Conservation (phyloP, 2,888 invertebrate species). For the Pelosia muscerda region DNA sequence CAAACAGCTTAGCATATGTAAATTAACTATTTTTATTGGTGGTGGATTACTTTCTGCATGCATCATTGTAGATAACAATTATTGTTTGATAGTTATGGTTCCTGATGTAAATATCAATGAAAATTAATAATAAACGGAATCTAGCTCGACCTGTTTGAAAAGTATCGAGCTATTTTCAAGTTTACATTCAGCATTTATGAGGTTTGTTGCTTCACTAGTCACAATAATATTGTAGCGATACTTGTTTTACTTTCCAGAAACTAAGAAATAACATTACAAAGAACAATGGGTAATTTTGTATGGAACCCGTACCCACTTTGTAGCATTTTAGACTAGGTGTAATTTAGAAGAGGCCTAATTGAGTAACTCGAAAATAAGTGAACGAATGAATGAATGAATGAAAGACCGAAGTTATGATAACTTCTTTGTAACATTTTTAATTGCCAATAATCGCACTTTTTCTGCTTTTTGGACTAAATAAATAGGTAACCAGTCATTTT, state of each 20-base stretch:
- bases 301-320: too few species aligned
- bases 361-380: too few species aligned
- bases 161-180: constrained; percentile 36
- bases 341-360: too few species aligned
- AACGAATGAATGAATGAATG: too few species aligned
- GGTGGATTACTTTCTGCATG: constrained; percentile 40
- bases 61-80: constrained; percentile 29
- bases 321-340: too few species aligned
- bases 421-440: too few species aligned
- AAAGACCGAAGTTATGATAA: too few species aligned
- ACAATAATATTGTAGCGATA: not conserved
- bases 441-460: too few species aligned
- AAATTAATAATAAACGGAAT: constrained; percentile 49
- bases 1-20: too few species aligned
- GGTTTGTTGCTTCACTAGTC: not conserved
- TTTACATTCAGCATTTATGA: constrained; percentile 27
- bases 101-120: constrained; percentile 77
- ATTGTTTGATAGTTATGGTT: constrained; percentile 42
- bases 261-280: constrained; percentile 17
- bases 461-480: too few species aligned
- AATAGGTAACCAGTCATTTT: too few species aligned
- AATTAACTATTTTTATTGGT: constrained; percentile 54
- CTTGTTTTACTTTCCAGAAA: constrained; percentile 24
- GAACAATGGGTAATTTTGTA: too few species aligned
- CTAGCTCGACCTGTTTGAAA: constrained; percentile 33